A percentile compares a stretch with the other conserved stretches of the same genome.
Conservation (phyloP, 92 coral and sea anemone genomes). For the Isaurus tuberculatus region DNA sequence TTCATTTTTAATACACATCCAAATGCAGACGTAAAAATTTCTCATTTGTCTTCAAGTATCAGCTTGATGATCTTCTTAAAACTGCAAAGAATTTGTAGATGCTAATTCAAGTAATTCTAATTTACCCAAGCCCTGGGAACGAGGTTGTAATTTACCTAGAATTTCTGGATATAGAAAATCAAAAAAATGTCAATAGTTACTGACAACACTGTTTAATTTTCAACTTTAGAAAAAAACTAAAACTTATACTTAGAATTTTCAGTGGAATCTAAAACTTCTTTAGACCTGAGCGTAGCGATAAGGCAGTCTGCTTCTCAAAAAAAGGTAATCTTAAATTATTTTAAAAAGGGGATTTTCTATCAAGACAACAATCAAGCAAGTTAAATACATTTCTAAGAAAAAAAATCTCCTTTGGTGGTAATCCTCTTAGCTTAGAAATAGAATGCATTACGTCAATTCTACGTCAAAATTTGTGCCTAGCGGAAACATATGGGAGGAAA, state of each 20-base stretch:
- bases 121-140: neutral
- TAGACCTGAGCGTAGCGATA: no score
- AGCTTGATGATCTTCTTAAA: neutral
- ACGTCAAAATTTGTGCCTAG: slow-evolving; percentile 33
- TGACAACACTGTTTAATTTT: no score
- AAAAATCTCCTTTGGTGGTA: neutral
- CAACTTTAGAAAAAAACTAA: no score
- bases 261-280: no score
- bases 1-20: neutral
- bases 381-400: neutral
- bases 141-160: no score
- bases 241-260: no score
- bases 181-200: no score
- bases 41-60: neutral
- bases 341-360: slow-evolving; percentile 5
- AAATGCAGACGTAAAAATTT: neutral
- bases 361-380: neutral
- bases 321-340: neutral
- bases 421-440: slow-evolving; percentile 1
- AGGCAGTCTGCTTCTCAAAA: no score
- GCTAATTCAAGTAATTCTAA: neutral
- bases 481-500: slow-evolving; percentile 21
- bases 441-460: slow-evolving; percentile 34
- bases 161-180: no score
- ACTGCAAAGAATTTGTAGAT: neutral